Conservation (phyloP, 2,797 vertebrate species). For the Manis crassicaudata region DNA sequence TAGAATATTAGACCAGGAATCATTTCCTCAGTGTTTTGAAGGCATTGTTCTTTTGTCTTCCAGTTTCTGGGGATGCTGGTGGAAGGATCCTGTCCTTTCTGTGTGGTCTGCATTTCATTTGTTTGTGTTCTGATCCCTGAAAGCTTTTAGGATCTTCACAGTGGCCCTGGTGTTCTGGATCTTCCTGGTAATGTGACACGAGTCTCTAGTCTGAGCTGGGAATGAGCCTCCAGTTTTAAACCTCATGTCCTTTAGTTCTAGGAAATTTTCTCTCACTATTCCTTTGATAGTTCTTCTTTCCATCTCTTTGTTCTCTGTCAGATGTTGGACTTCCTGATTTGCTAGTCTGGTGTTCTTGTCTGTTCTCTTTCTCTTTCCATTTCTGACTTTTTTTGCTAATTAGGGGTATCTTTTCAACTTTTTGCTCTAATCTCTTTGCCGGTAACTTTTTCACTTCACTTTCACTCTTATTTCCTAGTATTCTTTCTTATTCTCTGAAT, state of each 20-base stretch:
- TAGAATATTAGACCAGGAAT: not conserved
- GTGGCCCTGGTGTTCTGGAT: not conserved
- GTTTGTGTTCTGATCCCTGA: not conserved
- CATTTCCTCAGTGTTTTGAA: not conserved
- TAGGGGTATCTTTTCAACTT: not conserved
- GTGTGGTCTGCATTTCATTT: not conserved
- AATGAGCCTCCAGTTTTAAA: not conserved
- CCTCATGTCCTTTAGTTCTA: not conserved
- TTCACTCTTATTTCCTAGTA: not conserved
- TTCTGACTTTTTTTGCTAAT: not conserved
- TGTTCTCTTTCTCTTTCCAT: not conserved
- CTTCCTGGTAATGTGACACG: fast-evolving
- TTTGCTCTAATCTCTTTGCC: not conserved
- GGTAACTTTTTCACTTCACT: not conserved
- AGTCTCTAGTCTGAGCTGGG: not conserved
- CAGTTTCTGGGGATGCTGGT: not conserved
- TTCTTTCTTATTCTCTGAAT: not conserved
- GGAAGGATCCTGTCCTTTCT: not conserved
- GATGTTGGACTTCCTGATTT: not conserved
- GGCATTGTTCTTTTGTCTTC: not conserved
- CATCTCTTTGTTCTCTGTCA: not conserved
- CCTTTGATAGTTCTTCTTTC: not conserved
- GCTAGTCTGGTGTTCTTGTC: not conserved
- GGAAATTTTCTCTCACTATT: not conserved
- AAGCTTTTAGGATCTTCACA: not conserved